Base-by-base conservation (phyloP, 1,140 invertebrate genomes). In the Homalodisca vitripennis region DNA sequence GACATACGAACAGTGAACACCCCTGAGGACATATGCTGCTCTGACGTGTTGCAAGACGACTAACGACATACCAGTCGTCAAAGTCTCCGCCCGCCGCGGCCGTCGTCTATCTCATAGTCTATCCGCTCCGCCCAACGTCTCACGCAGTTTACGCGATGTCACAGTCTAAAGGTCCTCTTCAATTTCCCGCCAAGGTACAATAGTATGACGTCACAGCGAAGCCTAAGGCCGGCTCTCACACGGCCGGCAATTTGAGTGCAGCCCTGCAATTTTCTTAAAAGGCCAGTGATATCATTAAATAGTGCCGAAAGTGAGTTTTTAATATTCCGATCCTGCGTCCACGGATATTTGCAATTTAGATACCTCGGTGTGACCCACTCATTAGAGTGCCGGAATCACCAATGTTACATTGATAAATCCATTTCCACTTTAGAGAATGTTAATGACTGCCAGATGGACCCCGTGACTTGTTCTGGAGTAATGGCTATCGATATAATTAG, bases 161-260 rank as follows among this genome's bases (percentile, higher is more conserved):
- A 60, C 55, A 30, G 55, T 27, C 13, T 60, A 60, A 60, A 60
- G 55, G 55, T 60, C 2, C 55, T 60, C 55, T 60, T 30, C 55
- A 60, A 60, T 60, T 53, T 53, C 24, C 2, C 14, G 14, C 24
- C 55, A 27, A 29, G 27, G 6, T 22, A 60, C 55, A 60, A 60
- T 60, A 26, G 55, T 60, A n/a, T 60, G 55, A 60, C 22, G 55
- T 60, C 55, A 26, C 27, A 12, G 20, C 3, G 22, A n/a, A 41
- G 10, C 55, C 55, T 60, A 6, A n/a, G 55, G 55, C 55, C 20
- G 3, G 20, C 48, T 53, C 22, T 53, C 48, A 17, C 20, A 20
- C 12, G 48, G 12, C 3, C 22, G 3, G 12, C 48, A 22, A 53
- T 53, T 53, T 22, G 3, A 17, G 34, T 6, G 6, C 34, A 17